Evolutionary conservation across 64 coral and sea anemone genomes (phyloP).

Genomic region (Orbicella faveolata): DNA sequence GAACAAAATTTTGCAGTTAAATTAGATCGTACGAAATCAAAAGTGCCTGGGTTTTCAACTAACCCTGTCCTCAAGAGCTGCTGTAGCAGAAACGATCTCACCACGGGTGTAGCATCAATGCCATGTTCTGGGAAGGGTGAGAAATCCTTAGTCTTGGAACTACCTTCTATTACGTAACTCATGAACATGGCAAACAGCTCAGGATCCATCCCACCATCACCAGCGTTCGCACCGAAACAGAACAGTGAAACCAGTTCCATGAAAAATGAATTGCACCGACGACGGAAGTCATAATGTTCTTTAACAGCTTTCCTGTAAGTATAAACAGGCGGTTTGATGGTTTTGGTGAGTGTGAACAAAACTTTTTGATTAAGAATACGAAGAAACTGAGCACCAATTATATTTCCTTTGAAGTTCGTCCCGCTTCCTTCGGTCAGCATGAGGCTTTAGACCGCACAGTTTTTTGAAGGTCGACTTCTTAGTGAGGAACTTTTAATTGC

Average conservation of each 20-base stretch:
- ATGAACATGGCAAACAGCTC: constrained; percentile 70
- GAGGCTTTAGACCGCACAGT: too few species aligned
- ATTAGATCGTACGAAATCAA: not conserved
- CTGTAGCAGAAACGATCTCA: constrained; percentile 80
- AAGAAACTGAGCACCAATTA: too few species aligned
- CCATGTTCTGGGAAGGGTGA: constrained; percentile 81
- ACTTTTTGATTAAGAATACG: too few species aligned
- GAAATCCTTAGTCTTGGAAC: constrained; percentile 61
- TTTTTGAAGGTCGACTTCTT: too few species aligned
- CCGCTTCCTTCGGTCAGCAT: too few species aligned
- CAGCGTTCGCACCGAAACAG: constrained; percentile 61
- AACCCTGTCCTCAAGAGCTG: constrained; percentile 61
- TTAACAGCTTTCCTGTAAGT: constrained; percentile 43
- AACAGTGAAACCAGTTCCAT: constrained; percentile 83
- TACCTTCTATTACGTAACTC: constrained; percentile 53
- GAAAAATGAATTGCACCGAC: constrained; percentile 77
- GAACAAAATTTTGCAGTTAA: too few species aligned
- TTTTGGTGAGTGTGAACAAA: too few species aligned
- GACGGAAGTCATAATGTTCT: constrained; percentile 39
- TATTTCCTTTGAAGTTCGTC: too few species aligned
- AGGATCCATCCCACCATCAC: constrained; percentile 1
- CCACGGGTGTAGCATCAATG: constrained; percentile 74
- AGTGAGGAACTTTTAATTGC: not conserved
- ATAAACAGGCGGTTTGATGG: too few species aligned
- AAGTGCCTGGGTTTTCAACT: not conserved